A percentile compares a stretch with the other conserved stretches of the same genome.
Evolutionary conservation across 23 tunicate genomes (phyloP).

Genomic region (Halocynthia aurantium): DNA sequence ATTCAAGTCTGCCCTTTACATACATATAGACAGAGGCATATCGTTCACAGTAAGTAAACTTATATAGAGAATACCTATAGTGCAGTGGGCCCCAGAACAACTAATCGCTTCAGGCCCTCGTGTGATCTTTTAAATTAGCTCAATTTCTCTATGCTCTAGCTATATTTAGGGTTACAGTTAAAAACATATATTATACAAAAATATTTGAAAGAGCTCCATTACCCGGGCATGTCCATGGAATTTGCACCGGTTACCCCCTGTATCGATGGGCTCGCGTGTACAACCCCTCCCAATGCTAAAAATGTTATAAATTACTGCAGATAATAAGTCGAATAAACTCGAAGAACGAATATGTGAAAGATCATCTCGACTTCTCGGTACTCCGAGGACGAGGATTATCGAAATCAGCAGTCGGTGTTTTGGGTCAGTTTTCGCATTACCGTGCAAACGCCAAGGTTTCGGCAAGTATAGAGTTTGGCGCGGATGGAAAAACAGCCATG

Average conservation of each 20-base stretch:
- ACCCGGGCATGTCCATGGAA: too few relatives aligned
- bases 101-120: too few relatives aligned
- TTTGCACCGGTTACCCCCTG: too few relatives aligned
- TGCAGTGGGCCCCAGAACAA: too few relatives aligned
- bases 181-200: too few relatives aligned
- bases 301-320: background rate
- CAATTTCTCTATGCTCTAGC: too few relatives aligned
- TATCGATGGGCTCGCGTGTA: too few relatives aligned
- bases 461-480: slow-evolving; percentile 9
- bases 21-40: background rate
- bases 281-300: too few relatives aligned
- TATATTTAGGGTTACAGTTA: too few relatives aligned
- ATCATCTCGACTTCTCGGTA: slow-evolving; percentile 17
- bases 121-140: too few relatives aligned
- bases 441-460: slow-evolving; percentile 3
- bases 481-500: slow-evolving; percentile 10
- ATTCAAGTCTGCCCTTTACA: background rate
- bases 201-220: too few relatives aligned
- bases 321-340: slow-evolving; percentile 2
- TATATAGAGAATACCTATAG: background rate
- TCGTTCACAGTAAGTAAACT: background rate
- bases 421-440: slow-evolving; percentile 5
- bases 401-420: slow-evolving; percentile 1
- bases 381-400: slow-evolving; percentile 4
- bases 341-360: slow-evolving; percentile 1